These are phyloP conservation scores for Chitala chitala DNA, from an alignment of 2,113 vertebrate species.

Conservation along the genomic window DNA sequence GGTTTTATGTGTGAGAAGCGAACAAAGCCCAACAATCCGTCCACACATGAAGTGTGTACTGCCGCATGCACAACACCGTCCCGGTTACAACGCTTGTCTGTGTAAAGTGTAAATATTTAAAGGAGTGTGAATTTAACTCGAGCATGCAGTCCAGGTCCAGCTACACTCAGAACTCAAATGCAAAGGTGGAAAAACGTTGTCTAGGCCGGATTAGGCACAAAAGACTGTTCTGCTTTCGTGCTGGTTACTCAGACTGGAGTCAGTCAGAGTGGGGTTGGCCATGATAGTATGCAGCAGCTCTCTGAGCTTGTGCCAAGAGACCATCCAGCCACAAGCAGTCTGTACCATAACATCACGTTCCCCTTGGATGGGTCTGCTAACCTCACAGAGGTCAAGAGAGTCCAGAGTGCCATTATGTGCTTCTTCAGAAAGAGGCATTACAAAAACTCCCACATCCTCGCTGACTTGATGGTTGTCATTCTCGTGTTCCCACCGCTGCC, in stretches of 20 bases:
- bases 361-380: constrained; percentile 24
- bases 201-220: constrained; percentile 29
- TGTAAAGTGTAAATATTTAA: constrained; percentile 50
- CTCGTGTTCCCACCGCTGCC: no score
- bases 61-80: no score
- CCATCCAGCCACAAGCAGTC: no score
- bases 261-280: constrained; percentile 36
- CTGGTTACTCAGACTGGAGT: constrained; percentile 31
- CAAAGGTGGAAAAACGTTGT: constrained; percentile 36
- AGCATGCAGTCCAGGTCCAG: constrained; percentile 34
- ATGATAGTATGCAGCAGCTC: no score
- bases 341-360: no score
- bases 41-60: neutral
- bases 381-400: constrained; percentile 23
- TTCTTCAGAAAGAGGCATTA: no score
- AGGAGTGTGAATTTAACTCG: constrained; percentile 58
- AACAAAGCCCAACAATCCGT: neutral
- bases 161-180: constrained; percentile 21
- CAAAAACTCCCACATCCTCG: no score
- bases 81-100: constrained; percentile 38
- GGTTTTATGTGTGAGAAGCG: constrained; percentile 4
- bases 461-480: no score
- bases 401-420: neutral
- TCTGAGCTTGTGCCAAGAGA: no score
- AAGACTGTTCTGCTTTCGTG: constrained; percentile 39